Base-by-base conservation (phyloP, 1,140 invertebrate species). In the Solen grandis region DNA sequence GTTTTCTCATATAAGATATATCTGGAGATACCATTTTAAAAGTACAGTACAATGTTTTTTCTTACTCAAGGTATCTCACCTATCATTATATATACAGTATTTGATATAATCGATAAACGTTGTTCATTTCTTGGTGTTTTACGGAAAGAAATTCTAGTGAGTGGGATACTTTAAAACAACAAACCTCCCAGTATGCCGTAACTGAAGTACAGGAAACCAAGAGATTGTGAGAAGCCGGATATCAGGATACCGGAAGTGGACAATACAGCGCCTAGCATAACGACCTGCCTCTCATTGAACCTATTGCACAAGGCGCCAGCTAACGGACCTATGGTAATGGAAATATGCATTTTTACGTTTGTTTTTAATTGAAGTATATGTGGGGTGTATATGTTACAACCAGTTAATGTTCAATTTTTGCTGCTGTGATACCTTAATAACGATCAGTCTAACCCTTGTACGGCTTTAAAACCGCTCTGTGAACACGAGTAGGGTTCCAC, bases 201-300 rank as follows among this genome's bases (percentile, higher is more conserved):
- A 25, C 95, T 93, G 13, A 98, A 76, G 90, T 96, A 97, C 5
- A 99, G 93, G 85, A 94, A 95, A 85, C 95, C 94, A 36, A 98
- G 93, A 72, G 95, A 95, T 1, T 93, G 94, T 25, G 96, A 95
- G 87, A 95, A 96, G 88, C 94, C 96, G 1, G 95, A 96, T 0
- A 96, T 84, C 0, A 94, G 93, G 87, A 98, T 97, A 22, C 96
- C 96, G 14, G 92, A 46, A 52, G 94, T 93, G 31, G 95, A 95
- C 69, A 99, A 92, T 5, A 97, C 52, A 84, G 95, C 95, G 55
- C 98, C 98, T 4, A 95, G 84, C 29, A 99, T 96, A 1, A 96
- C 96, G 0, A 98, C 96, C 5, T 94, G 90, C 55, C 97, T 94
- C 92, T 98, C 98, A 16, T 97, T 97, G 86, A 96, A 99, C 74